Percentiles rank a stretch among this genome's conserved stretches.
phyloP scores from a whole-genome alignment of 2,888 invertebrate species.

The Nomada fabriciana region DNA sequence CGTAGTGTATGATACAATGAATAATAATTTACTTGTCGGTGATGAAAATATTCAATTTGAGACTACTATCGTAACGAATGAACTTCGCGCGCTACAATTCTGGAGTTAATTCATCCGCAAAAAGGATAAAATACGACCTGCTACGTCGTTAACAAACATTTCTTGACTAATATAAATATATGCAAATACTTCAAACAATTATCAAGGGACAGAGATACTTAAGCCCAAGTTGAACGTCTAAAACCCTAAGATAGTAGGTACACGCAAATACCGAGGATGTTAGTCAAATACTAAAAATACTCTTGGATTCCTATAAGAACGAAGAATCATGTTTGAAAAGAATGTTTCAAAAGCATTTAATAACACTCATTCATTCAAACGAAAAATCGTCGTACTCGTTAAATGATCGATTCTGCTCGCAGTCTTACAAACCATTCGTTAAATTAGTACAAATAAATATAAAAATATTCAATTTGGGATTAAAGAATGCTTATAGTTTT shows the following conservation, averaged over 20 bases:
- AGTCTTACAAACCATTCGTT: slow-evolving; percentile 15
- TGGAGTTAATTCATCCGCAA: slow-evolving; percentile 51
- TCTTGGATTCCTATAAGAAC: not conserved
- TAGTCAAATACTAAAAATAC: slow-evolving; percentile 6
- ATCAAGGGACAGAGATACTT: slow-evolving; percentile 1
- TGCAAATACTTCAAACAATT: slow-evolving; percentile 32
- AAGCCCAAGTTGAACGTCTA: not conserved
- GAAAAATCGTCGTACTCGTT: not conserved
- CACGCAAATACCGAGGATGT: not conserved
- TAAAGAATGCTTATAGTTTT: not conserved
- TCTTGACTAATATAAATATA: slow-evolving; percentile 26
- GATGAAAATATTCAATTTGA: slow-evolving; percentile 58
- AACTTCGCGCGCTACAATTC: slow-evolving; percentile 34
- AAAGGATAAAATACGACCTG: slow-evolving; percentile 36
- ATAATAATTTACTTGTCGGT: slow-evolving; percentile 70
- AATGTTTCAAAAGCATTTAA: slow-evolving; percentile 11
- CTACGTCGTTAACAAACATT: slow-evolving; percentile 26
- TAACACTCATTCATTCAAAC: slow-evolving; percentile 7
- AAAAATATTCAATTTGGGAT: slow-evolving; percentile 9
- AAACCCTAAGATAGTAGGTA: slow-evolving; percentile 4
- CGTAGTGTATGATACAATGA: slow-evolving; percentile 79
- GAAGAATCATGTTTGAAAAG: not conserved
- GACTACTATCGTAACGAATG: slow-evolving; percentile 43
- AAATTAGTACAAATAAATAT: slow-evolving; percentile 13
- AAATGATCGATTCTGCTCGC: not conserved